Evolutionary conservation across 1,140 invertebrate genomes (phyloP), one percentile per base, ranked within the genome.

Genomic region (Physella acuta): DNA sequence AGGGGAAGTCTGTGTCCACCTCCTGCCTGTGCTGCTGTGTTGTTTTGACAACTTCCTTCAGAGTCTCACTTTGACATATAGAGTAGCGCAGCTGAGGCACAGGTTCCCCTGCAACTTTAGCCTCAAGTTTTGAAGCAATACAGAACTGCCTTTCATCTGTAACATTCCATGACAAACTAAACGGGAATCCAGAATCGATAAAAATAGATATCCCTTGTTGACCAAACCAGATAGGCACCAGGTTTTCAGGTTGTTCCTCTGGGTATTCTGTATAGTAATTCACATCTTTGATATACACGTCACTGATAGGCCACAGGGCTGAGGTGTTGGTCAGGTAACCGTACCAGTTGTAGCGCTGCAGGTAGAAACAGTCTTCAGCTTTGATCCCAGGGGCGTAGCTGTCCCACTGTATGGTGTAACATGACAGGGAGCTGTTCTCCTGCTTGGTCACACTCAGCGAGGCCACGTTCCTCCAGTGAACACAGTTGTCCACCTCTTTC

Each of bases 301-400:
- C 66, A 5, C n/a, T 52, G 17, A 75, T 64, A 0, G 74, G 74
- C 74, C 74, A 75, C 17, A 62, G 59, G 16, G 52, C 39, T 28
- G 70, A 39, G 26, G 51, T 28, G 24, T 72, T 68, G 31, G 60
- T 28, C 0, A 72, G 65, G 55, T 69, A 69, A 14, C 74, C 74
- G 36, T 65, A 75, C 74, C 74, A 75, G 30, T 73, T 67, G 36
- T 71, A 71, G n/a, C 63, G 55, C 53, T 72, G 74, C 36, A 75
- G 49, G 67, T 73, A 75, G 62, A 71, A 75, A 51, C 74, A 75
- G 53, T 75, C 74, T 58, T 75, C 74, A 16, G 67, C 74, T 36
- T 55, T 14, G 61, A 73, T 71, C 11, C 55, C 59, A 4, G 61
- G 28, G 8, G 56, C 26, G 11, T 73, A n/a, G 5, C 71, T 71